These are phyloP conservation scores for Phalacrocorax aristotelis DNA, from an alignment of 2,113 vertebrate species.

Conservation along the genomic window DNA sequence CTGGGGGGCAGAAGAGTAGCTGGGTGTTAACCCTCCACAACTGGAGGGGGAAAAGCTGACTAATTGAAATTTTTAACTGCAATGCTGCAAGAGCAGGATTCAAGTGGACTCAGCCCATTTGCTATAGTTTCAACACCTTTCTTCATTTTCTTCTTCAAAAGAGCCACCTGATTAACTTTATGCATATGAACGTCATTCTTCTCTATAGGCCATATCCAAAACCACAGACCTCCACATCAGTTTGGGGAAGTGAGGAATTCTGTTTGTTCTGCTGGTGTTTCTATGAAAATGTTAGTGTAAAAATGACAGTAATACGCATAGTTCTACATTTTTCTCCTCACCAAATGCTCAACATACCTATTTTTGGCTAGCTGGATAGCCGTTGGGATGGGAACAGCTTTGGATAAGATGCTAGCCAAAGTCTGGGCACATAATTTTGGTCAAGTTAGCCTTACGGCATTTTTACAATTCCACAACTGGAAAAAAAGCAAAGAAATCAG, in stretches of 20 bases:
- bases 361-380: not conserved
- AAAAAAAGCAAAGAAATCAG: not conserved
- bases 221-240: not conserved
- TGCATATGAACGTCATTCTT: not conserved
- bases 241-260: not conserved
- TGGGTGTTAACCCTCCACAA: not conserved
- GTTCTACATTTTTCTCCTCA: not conserved
- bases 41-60: not conserved
- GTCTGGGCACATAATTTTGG: not conserved
- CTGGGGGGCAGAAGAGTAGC: accelerated
- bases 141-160: not conserved
- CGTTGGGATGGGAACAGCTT: not conserved
- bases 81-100: not conserved
- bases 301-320: not conserved
- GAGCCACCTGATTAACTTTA: not conserved
- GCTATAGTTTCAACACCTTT: not conserved
- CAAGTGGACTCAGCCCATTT: not conserved
- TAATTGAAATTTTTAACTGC: not conserved
- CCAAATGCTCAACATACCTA: not conserved
- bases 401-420: not conserved
- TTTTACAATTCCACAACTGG: not conserved
- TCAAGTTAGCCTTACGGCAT: not conserved
- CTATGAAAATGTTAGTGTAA: not conserved
- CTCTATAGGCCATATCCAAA: not conserved
- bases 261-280: not conserved